Conservation (phyloP, 2,888 invertebrate species). For the Pristionchus mayeri region DNA sequence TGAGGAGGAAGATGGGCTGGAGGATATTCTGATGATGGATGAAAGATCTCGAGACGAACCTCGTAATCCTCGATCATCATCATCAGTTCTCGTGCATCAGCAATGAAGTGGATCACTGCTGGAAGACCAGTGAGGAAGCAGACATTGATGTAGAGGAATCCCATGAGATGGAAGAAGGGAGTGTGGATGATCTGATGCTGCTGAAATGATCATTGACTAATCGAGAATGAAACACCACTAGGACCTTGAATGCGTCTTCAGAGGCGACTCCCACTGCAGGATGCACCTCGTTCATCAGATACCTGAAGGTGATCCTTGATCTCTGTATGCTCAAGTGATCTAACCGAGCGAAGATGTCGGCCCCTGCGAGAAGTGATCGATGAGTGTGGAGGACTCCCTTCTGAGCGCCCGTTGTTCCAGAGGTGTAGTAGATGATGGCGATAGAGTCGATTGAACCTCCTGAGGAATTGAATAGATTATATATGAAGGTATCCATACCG, state of each 20-base stretch:
- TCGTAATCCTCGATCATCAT: background rate
- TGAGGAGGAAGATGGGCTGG: background rate
- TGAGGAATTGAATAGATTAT: background rate
- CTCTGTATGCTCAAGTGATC: background rate
- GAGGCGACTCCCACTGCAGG: background rate
- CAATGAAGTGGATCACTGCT: constrained; percentile 3
- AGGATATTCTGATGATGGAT: too few species aligned
- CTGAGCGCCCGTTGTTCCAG: constrained; percentile 89
- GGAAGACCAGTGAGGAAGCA: constrained; percentile 5
- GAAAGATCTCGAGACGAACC: background rate
- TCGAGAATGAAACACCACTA: background rate
- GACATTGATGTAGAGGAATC: background rate
- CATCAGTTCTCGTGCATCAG: background rate
- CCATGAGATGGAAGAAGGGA: constrained; percentile 35
- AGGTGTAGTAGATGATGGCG: constrained; percentile 65
- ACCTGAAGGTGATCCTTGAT: background rate
- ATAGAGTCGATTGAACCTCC: background rate
- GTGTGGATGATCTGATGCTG: constrained; percentile 1
- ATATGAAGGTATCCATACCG: background rate
- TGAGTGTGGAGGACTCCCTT: constrained; percentile 98
- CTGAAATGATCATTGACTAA: background rate
- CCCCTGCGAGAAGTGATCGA: constrained; percentile 85
- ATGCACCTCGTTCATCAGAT: background rate
- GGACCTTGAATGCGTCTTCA: background rate
- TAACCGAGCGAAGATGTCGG: constrained; percentile 50